Conservation (phyloP, 2,888 invertebrate species). For the Melieria picta region DNA sequence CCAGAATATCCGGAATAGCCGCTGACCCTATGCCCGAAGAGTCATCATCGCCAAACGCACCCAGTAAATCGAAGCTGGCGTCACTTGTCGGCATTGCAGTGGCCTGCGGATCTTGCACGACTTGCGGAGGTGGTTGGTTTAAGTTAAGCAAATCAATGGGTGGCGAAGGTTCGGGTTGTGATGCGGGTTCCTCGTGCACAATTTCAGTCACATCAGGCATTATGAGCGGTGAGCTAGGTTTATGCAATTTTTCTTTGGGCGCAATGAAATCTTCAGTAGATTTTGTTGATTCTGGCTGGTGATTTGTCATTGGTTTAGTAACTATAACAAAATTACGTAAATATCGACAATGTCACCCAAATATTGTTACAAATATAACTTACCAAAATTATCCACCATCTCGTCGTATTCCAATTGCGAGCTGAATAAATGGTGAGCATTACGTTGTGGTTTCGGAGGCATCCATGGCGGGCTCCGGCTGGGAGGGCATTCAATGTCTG, state of each 20-base stretch:
- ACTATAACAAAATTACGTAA: constrained; percentile 55
- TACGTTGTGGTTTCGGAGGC: constrained; percentile 72
- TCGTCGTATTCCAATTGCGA: constrained; percentile 84
- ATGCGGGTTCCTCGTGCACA: constrained; percentile 54
- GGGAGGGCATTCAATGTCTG: constrained; percentile 75
- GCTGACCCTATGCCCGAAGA: constrained; percentile 60
- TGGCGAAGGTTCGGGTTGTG: constrained; percentile 56
- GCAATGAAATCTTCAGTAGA: constrained; percentile 54
- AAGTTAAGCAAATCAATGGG: constrained; percentile 71
- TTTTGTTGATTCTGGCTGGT: constrained; percentile 42
- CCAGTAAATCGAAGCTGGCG: constrained; percentile 73
- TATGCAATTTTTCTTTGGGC: constrained; percentile 41
- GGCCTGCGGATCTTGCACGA: constrained; percentile 50
- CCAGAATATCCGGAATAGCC: constrained; percentile 61
- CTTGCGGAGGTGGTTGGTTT: constrained; percentile 58
- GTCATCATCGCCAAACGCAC: constrained; percentile 64
- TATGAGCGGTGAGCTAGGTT: constrained; percentile 51
- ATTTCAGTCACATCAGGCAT: constrained; percentile 63
- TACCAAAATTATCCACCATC: constrained; percentile 84
- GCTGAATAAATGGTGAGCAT: constrained; percentile 72
- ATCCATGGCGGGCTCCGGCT: constrained; percentile 80
- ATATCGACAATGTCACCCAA: neutral
- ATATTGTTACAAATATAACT: constrained; percentile 39
- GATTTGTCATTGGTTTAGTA: constrained; percentile 63
- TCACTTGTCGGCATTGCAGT: constrained; percentile 58